Percentiles rank a stretch among this genome's conserved stretches.
These are phyloP conservation scores for Aphelenchoides besseyi DNA, from an alignment of 1,140 invertebrate species.

Conservation along the genomic window DNA sequence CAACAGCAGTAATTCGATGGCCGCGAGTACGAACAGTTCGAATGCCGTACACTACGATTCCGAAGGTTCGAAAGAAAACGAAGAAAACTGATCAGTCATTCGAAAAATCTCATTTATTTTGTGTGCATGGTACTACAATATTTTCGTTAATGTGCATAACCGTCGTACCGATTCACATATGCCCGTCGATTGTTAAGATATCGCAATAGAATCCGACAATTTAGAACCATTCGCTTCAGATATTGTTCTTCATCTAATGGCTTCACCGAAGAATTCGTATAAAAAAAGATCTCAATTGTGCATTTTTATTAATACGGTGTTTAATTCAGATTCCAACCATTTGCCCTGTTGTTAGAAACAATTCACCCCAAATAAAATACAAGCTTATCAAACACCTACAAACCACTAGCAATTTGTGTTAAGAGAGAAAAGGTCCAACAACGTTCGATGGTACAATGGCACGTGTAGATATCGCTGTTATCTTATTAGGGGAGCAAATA, in stretches of 20 bases:
- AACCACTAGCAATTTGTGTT: too few relatives aligned
- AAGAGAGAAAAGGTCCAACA: too few relatives aligned
- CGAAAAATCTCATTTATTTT: neutral
- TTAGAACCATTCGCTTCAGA: too few relatives aligned
- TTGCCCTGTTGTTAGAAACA: neutral
- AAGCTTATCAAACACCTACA: neutral
- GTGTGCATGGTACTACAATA: neutral
- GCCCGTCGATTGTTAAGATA: slow-evolving; percentile 1
- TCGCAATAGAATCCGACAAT: neutral
- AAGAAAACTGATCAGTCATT: neutral
- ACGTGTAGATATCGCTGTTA: too few relatives aligned
- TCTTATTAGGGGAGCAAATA: too few relatives aligned
- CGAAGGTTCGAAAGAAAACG: neutral
- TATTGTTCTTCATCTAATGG: too few relatives aligned
- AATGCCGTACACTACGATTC: neutral
- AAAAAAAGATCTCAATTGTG: slow-evolving; percentile 1
- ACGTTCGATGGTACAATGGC: too few relatives aligned
- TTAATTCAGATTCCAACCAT: neutral
- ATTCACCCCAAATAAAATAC: neutral
- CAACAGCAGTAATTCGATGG: neutral
- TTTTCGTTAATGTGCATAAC: neutral
- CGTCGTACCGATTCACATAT: slow-evolving; percentile 1
- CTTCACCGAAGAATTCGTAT: neutral
- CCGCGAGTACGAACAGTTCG: neutral
- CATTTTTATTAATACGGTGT: neutral